Evolutionary conservation across 2,888 invertebrate genomes (phyloP), one percentile per base, ranked within the genome.

Genomic region (Steromphala cineraria): DNA sequence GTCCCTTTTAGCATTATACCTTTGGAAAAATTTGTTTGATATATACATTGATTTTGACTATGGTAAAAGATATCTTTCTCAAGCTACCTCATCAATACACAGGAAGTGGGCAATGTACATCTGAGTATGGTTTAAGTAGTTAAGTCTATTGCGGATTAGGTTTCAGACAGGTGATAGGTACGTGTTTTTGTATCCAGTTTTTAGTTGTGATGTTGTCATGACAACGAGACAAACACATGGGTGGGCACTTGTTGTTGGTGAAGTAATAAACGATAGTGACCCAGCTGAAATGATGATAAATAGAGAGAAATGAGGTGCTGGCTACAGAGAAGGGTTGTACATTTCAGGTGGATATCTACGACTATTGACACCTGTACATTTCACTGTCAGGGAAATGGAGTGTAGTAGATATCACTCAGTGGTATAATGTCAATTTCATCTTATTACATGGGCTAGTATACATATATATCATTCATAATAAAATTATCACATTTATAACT

Each of bases 171-270:
- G 62, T 62, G 62, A 62, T 62, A 62, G 24, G 62, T 62, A 62
- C 62, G n/a, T 62, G 62, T 62, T 62, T 62, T 62, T 62, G 62
- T 62, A 62, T 62, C 28, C 62, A 62, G 24, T 62, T 62, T 46
- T 62, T 28, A 62, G 62, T 62, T 21, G 62, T 62, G 24, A 62
- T 21, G 62, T 62, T 62, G 62, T 28, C 28, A 24, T 24, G 62
- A 28, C 62, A 62, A 62, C 62, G 62, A 62, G 62, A 24, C 62
- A 62, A 62, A 62, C 62, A 62, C 62, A 62, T 62, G 62, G 62
- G 62, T 62, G 62, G 62, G 24, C 21, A 28, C 28, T 62, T 62
- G 10, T 62, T 62, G 62, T 62, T 15, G 8, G 62, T 28, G 28
- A 62, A 28, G 62, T 62, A 62, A 62, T 62, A 62, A 62, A 62